A percentile compares a stretch with the other conserved stretches of the same genome.
Conservation (phyloP, 2,113 vertebrate genomes). For the Sceloporus tristichus region DNA sequence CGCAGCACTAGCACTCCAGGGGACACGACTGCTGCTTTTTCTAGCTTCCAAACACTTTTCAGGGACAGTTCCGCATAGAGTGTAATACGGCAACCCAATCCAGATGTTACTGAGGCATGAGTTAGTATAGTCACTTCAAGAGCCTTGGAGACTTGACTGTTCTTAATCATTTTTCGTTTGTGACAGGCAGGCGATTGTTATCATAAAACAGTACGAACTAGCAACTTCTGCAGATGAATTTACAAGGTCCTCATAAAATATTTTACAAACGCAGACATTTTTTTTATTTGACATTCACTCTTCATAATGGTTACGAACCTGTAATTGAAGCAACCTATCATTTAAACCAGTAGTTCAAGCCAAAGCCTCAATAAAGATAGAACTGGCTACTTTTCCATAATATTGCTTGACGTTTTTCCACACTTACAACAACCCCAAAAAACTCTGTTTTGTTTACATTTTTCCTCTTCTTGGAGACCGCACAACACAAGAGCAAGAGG, state of each 20-base stretch:
- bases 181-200: no score
- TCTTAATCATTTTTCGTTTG: no score
- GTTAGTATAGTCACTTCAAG: no score
- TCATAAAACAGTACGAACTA: no score
- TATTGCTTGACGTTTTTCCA: constrained; percentile 35
- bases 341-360: neutral
- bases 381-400: neutral
- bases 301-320: neutral
- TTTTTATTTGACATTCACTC: neutral
- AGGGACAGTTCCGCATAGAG: no score
- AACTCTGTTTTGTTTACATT: constrained; percentile 53
- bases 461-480: constrained; percentile 54
- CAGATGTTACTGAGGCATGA: no score
- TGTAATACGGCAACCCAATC: no score
- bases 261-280: neutral
- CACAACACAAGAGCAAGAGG: constrained; percentile 61
- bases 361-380: neutral
- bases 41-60: no score
- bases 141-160: no score
- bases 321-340: no score
- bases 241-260: neutral
- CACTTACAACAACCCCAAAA: constrained; percentile 45
- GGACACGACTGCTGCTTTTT: no score
- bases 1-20: no score
- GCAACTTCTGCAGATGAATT: neutral